Evolutionary conservation across 2,113 vertebrate genomes (phyloP), one percentile per base, ranked within the genome.

Genomic region (Saguinus imperator): DNA sequence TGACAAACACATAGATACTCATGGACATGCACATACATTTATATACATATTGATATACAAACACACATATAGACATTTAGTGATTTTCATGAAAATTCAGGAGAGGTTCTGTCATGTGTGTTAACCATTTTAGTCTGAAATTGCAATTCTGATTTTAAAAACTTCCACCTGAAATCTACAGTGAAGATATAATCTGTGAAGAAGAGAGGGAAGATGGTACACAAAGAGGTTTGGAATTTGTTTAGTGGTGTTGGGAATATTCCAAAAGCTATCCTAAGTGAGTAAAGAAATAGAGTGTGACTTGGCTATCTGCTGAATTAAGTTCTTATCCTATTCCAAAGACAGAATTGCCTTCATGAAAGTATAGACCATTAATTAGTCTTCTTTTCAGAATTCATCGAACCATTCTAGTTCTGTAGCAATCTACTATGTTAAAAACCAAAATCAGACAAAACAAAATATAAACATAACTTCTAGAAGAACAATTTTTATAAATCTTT

Each of bases 51-150:
- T 45, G 77, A 55, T 87, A 64, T 79, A 75, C 76, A 94, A 84
- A 76, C 23, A 76, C 21, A 91, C 37, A 57, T 37, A 64, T 43
- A 75, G 21, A 37, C 17, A 55, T 11, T 94, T 92, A 94, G 43
- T 23, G 32, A 77, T 91, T 95, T 89, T 91, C 25, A 81, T 77
- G 68, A 57, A 86, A 86, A 94, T 91, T 95, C 93, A 87, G 50
- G 35, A 87, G 75, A 88, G 18, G 35, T 57, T 92, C 76, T 84
- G 23, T 93, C 68, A 66, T 50, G 16, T 32, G 35, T 75, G 29
- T 35, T 68, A 96, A 21, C 16, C 50, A 86, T 29, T 88, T 94
- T 66, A 82, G 16, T 91, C 25, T 77, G n/a, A 77, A 91, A 77
- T 58, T 89, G 32, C 32, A 18, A 66, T 95, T 90, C 37, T 80